phyloP scores from a whole-genome alignment of 2,113 vertebrate species.

The Eclectus roratus region DNA sequence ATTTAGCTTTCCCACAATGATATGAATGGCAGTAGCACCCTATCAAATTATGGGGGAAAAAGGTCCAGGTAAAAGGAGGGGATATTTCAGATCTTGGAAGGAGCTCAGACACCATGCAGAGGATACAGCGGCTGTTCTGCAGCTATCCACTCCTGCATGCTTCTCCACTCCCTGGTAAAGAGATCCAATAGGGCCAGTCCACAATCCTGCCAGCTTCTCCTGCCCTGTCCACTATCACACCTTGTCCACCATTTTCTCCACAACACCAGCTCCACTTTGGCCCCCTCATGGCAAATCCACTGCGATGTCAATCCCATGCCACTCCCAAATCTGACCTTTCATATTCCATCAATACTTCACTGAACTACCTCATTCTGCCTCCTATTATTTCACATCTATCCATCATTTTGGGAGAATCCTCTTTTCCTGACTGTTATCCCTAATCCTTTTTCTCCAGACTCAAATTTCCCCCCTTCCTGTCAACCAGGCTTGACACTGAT shows the following conservation, averaged over 20 bases:
- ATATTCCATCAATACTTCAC: neutral
- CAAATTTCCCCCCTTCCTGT: neutral
- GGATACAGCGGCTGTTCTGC: neutral
- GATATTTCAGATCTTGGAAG: neutral
- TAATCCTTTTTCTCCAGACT: neutral
- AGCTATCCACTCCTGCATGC: neutral
- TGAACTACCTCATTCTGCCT: neutral
- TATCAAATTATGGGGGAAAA: neutral
- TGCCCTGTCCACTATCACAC: neutral
- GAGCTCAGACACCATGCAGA: neutral
- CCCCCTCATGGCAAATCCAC: rapidly evolving
- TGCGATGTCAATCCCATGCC: neutral
- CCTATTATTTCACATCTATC: neutral
- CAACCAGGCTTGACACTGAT: neutral
- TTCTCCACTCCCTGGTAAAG: neutral
- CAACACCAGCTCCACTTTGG: neutral
- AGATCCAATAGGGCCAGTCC: neutral
- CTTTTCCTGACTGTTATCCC: neutral
- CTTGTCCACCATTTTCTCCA: neutral
- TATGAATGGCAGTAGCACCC: rapidly evolving
- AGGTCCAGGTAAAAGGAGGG: neutral
- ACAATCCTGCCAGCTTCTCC: neutral
- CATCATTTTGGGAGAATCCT: neutral
- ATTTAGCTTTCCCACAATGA: neutral
- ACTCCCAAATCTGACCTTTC: neutral